phyloP scores from a whole-genome alignment of 2,888 invertebrate species.

The Agrotis ipsilon region DNA sequence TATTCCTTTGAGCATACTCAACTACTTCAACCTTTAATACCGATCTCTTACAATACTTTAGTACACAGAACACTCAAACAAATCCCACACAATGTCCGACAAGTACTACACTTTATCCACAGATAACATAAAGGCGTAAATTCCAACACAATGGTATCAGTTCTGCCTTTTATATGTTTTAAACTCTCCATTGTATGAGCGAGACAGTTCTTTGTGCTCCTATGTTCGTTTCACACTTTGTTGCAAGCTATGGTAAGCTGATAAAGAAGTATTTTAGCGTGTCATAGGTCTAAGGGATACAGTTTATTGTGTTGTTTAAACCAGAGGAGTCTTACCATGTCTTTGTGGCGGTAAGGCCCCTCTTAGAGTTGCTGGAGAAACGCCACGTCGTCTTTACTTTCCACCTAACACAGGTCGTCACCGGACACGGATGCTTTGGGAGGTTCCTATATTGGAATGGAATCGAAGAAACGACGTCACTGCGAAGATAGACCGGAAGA shows the following conservation, averaged over 20 bases:
- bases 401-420: too few species aligned
- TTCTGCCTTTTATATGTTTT: slow-evolving; percentile 29
- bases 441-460: too few species aligned
- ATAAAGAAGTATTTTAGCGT: slow-evolving; percentile 1
- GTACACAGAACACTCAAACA: slow-evolving; percentile 6
- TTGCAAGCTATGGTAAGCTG: background rate
- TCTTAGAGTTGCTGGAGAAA: too few species aligned
- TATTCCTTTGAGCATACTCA: background rate
- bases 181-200: slow-evolving; percentile 34
- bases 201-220: slow-evolving; percentile 21
- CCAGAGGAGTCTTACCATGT: too few species aligned
- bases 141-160: slow-evolving; percentile 36
- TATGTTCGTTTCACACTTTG: slow-evolving; percentile 18
- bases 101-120: slow-evolving; percentile 19
- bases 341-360: too few species aligned
- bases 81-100: slow-evolving; percentile 7
- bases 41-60: background rate
- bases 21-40: background rate
- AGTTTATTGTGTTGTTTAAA: background rate
- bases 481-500: too few species aligned
- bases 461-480: too few species aligned
- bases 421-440: too few species aligned
- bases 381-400: too few species aligned
- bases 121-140: slow-evolving; percentile 35
- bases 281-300: background rate